These are phyloP conservation scores for Smittia sp. DNA, from an alignment of 2,888 invertebrate genomes.

Conservation along the genomic window DNA sequence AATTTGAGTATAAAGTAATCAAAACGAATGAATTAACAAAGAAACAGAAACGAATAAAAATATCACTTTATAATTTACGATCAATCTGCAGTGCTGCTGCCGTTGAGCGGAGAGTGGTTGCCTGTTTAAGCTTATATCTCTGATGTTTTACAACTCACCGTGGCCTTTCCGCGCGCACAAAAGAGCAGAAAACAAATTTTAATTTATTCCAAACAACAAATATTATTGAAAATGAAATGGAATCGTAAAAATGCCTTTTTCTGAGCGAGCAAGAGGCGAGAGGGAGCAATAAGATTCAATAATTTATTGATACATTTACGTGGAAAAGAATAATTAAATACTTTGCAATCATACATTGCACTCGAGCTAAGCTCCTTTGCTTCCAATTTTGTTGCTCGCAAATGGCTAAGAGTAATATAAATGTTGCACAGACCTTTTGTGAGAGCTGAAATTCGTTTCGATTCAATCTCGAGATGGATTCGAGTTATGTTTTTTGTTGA, in stretches of 20 bases:
- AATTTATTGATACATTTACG: slow-evolving; percentile 41
- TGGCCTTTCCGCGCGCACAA: background rate
- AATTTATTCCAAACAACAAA: slow-evolving; percentile 41
- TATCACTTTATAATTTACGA: slow-evolving; percentile 41
- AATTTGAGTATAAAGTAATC: slow-evolving; percentile 40
- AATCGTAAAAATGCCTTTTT: slow-evolving; percentile 34
- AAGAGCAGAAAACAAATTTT: slow-evolving; percentile 29
- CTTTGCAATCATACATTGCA: slow-evolving; percentile 38
- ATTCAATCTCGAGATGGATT: slow-evolving; percentile 13
- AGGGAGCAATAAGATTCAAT: slow-evolving; percentile 39
- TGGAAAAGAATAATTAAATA: slow-evolving; percentile 41
- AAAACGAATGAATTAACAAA: slow-evolving; percentile 36
- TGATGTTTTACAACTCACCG: slow-evolving; percentile 23
- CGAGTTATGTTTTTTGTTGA: background rate
- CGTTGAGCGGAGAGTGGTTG: slow-evolving; percentile 11
- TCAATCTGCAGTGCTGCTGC: slow-evolving; percentile 36
- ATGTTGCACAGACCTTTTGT: slow-evolving; percentile 18
- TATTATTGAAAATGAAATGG: slow-evolving; percentile 38
- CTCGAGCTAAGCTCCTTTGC: slow-evolving; percentile 5
- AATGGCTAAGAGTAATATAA: slow-evolving; percentile 20
- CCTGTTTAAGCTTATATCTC: slow-evolving; percentile 7
- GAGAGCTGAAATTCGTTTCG: background rate
- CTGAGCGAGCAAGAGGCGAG: background rate
- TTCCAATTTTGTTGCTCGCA: background rate
- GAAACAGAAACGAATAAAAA: slow-evolving; percentile 33